Evolutionary conservation across 2,797 vertebrate genomes (phyloP).

Genomic region (Platalea minor): DNA sequence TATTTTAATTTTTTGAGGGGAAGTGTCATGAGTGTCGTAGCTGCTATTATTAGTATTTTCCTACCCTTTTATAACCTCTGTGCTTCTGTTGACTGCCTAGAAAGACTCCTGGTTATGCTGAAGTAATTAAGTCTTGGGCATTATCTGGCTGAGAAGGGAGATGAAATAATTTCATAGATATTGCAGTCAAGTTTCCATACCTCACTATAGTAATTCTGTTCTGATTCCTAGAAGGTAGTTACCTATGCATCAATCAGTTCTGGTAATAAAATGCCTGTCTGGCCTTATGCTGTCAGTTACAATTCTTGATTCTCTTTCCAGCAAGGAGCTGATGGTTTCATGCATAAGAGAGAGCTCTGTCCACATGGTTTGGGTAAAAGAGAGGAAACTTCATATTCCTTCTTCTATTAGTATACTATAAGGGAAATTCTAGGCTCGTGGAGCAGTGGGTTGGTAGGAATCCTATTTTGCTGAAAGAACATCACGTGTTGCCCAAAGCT

Average conservation of each 20-base stretch:
- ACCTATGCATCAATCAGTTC: not conserved
- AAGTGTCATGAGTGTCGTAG: rapidly evolving
- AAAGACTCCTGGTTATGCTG: not conserved
- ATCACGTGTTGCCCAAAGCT: not conserved
- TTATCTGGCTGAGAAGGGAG: not conserved
- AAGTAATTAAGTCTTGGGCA: not conserved
- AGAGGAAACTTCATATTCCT: not conserved
- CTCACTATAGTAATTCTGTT: not conserved
- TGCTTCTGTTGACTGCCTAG: not conserved
- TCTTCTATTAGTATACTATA: not conserved
- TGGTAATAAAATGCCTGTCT: not conserved
- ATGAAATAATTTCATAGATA: not conserved
- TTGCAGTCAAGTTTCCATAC: not conserved
- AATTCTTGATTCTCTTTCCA: not conserved
- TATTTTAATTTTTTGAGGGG: not conserved
- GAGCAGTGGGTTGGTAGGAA: not conserved
- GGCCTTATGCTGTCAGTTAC: not conserved
- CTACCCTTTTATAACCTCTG: not conserved
- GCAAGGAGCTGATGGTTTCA: not conserved
- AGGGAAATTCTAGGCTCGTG: not conserved
- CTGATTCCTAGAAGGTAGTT: not conserved
- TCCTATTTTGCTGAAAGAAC: not conserved
- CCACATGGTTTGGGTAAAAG: rapidly evolving
- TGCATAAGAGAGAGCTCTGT: not conserved
- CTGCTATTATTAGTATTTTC: not conserved